phyloP scores from a whole-genome alignment of 2,888 invertebrate genomes.

The Diarsia dahlii region DNA sequence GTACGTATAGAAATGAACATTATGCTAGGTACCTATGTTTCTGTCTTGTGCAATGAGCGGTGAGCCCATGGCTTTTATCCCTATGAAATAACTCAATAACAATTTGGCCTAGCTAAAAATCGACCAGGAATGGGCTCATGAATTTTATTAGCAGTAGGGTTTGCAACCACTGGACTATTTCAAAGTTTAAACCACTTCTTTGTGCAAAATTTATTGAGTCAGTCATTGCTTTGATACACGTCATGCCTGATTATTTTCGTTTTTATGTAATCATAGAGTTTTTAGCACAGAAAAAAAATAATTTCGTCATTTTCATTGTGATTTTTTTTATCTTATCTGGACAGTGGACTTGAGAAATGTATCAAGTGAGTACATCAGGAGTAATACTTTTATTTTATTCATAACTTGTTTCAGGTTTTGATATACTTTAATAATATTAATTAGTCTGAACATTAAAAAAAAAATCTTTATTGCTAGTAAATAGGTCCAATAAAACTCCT shows the following conservation, averaged over 20 bases:
- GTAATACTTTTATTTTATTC: neutral
- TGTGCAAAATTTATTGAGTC: neutral
- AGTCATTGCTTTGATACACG: neutral
- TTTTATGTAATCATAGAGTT: neutral
- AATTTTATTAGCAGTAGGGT: neutral
- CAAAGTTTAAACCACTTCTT: neutral
- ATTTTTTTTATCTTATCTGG: conserved; percentile 22
- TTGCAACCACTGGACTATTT: neutral
- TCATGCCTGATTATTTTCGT: neutral
- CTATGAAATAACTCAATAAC: neutral
- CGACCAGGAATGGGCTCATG: neutral
- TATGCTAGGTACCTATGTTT: neutral
- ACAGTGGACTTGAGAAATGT: conserved; percentile 10
- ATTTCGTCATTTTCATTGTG: conserved; percentile 9
- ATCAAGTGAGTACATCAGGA: conserved; percentile 6
- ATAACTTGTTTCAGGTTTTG: neutral
- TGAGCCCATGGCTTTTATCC: neutral
- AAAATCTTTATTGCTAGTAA: too few species aligned
- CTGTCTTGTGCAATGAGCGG: neutral
- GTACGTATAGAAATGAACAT: neutral
- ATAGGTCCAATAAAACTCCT: too few species aligned
- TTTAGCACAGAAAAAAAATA: neutral
- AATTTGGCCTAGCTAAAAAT: too few species aligned
- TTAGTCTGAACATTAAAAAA: neutral
- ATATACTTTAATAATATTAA: neutral